Conservation (phyloP, 2,113 vertebrate species). For the Callorhinus ursinus region DNA sequence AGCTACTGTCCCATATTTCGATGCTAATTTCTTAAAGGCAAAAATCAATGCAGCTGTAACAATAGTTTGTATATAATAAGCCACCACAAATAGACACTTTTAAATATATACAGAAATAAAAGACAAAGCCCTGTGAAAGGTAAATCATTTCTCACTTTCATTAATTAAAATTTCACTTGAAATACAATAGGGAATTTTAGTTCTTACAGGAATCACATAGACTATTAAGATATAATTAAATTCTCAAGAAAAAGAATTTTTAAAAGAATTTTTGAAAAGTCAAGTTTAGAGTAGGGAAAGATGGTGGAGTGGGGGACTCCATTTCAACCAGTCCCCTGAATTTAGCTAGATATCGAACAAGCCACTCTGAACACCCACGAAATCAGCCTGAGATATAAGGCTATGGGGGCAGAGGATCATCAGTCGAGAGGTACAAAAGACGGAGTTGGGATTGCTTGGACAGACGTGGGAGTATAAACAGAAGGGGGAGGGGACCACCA, state of each 20-base stretch:
- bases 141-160: background rate
- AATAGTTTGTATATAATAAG: background rate
- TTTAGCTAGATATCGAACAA: too few relatives aligned
- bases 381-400: too few relatives aligned
- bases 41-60: background rate
- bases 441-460: too few relatives aligned
- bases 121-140: background rate
- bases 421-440: too few relatives aligned
- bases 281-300: background rate
- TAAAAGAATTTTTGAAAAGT: background rate
- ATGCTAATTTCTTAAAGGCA: background rate
- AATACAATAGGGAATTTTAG: background rate
- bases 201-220: background rate
- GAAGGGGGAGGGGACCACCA: too few relatives aligned
- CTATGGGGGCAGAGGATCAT: too few relatives aligned
- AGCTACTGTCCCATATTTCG: background rate
- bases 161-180: conserved; percentile 1
- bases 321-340: too few relatives aligned
- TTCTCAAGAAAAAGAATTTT: background rate
- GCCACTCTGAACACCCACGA: too few relatives aligned
- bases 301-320: too few relatives aligned
- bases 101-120: background rate
- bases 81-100: background rate
- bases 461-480: too few relatives aligned
- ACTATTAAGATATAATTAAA: background rate